Evolutionary conservation across 2,888 invertebrate species (phyloP).

Genomic region (Deilephila porcellus): DNA sequence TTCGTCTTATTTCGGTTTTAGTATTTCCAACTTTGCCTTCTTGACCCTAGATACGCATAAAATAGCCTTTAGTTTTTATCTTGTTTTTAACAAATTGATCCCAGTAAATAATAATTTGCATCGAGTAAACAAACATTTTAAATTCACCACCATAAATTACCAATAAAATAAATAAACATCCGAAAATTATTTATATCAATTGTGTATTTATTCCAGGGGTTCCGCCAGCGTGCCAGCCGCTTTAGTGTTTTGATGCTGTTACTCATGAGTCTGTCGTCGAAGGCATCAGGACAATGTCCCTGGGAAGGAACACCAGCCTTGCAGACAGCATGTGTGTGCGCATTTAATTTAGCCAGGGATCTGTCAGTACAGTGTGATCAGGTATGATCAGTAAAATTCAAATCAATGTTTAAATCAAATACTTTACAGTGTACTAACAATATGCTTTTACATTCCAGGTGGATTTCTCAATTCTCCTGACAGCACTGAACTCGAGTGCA

Average conservation of each 20-base stretch:
- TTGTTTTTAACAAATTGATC: too few species aligned
- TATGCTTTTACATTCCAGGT: conserved; percentile 78
- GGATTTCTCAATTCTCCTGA: conserved; percentile 90
- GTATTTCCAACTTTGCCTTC: too few species aligned
- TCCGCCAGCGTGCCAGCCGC: conserved; percentile 42
- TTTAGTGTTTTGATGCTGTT: conserved; percentile 55
- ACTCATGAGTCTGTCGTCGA: conserved; percentile 50
- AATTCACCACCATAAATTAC: too few species aligned
- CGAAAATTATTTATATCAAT: conserved; percentile 1
- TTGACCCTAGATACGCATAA: too few species aligned
- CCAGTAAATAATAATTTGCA: too few species aligned
- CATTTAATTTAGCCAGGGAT: conserved; percentile 93
- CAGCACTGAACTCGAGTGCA: conserved; percentile 89
- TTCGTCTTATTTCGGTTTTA: neutral
- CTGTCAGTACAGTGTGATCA: conserved; percentile 96
- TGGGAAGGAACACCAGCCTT: conserved; percentile 91
- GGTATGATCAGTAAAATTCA: conserved; percentile 60
- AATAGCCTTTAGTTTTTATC: too few species aligned
- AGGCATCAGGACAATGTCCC: conserved; percentile 89
- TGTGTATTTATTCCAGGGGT: conserved; percentile 49
- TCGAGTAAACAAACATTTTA: too few species aligned
- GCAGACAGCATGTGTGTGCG: conserved; percentile 94
- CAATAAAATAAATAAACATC: neutral
- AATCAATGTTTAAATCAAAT: neutral
- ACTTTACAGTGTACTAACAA: neutral